phyloP scores from a whole-genome alignment of 1,140 invertebrate species.

The Drosophila baimaii region DNA sequence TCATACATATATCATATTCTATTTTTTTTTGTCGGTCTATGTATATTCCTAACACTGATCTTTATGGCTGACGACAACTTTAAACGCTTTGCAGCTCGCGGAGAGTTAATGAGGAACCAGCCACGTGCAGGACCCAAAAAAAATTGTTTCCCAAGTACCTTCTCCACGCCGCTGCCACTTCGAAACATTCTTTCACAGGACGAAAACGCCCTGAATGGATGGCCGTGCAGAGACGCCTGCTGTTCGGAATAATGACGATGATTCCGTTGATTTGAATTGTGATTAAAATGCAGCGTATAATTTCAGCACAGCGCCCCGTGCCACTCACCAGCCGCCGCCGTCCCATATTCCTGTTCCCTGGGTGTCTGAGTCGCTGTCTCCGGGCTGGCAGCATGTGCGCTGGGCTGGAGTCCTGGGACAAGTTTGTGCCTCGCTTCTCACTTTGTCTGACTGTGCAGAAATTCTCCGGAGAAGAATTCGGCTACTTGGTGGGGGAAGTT shows the following conservation, averaged over 20 bases:
- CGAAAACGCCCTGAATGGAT: slow-evolving; percentile 36
- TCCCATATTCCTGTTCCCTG: slow-evolving; percentile 13
- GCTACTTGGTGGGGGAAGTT: slow-evolving; percentile 33
- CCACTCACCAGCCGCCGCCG: not conserved
- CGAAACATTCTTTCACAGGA: slow-evolving; percentile 34
- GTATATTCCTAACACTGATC: no score
- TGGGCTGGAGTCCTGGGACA: slow-evolving; percentile 36
- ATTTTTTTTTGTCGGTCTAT: no score
- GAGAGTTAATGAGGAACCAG: slow-evolving; percentile 9
- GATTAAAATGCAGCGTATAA: slow-evolving; percentile 83
- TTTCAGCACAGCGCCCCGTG: slow-evolving; percentile 47
- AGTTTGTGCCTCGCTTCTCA: slow-evolving; percentile 72
- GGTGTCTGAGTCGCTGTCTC: slow-evolving; percentile 36
- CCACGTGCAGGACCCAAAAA: slow-evolving; percentile 14
- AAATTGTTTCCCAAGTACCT: slow-evolving; percentile 13
- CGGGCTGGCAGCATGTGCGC: slow-evolving; percentile 63
- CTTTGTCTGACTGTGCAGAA: slow-evolving; percentile 70
- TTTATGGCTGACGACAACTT: not conserved
- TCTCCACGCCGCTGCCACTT: slow-evolving; percentile 4
- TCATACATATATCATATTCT: no score
- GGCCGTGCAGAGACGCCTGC: slow-evolving; percentile 36
- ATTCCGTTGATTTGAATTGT: slow-evolving; percentile 83
- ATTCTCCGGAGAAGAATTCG: slow-evolving; percentile 36
- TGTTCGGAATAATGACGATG: slow-evolving; percentile 78
- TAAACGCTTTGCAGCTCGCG: not conserved